These are phyloP conservation scores for Drosophila dunni DNA, from an alignment of 1,140 invertebrate genomes.

Conservation along the genomic window DNA sequence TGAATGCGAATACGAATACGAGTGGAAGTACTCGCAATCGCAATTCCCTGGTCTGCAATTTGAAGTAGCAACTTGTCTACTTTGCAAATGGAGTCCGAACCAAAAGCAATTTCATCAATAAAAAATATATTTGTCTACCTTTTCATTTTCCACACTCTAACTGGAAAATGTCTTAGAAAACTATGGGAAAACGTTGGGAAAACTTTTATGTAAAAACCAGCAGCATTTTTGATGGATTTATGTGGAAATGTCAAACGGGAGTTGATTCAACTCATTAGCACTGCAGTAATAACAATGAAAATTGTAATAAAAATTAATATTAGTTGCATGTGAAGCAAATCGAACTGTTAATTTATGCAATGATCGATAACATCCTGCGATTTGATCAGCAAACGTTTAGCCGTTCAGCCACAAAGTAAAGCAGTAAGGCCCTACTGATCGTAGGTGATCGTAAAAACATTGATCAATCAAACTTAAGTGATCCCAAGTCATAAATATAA, in stretches of 20 bases:
- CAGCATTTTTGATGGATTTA: conserved; percentile 51
- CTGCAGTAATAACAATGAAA: conserved; percentile 2
- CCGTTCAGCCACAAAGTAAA: conserved; percentile 63
- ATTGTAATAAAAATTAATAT: conserved; percentile 17
- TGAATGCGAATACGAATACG: not conserved
- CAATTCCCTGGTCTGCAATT: conserved; percentile 75
- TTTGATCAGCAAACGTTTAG: conserved; percentile 67
- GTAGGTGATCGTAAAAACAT: conserved; percentile 76
- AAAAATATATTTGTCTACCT: conserved; percentile 74
- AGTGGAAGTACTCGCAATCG: not conserved
- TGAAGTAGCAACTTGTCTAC: conserved; percentile 70
- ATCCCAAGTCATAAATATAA: conserved; percentile 66
- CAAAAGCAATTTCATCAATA: conserved; percentile 81
- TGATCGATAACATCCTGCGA: conserved; percentile 83
- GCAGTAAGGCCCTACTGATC: conserved; percentile 55
- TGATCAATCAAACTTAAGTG: conserved; percentile 80
- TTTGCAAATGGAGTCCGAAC: conserved; percentile 72
- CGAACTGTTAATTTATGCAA: conserved; percentile 76
- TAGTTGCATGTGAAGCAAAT: conserved; percentile 28
- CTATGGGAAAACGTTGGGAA: conserved; percentile 16
- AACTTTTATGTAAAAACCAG: conserved; percentile 27
- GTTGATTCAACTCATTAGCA: conserved; percentile 23
- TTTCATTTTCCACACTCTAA: not conserved
- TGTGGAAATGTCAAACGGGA: conserved; percentile 13
- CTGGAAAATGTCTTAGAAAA: conserved; percentile 6